Percentiles rank a stretch among this genome's conserved stretches.
These are phyloP conservation scores for Loriculus beryllinus DNA, from an alignment of 2,797 vertebrate genomes.

Conservation along the genomic window DNA sequence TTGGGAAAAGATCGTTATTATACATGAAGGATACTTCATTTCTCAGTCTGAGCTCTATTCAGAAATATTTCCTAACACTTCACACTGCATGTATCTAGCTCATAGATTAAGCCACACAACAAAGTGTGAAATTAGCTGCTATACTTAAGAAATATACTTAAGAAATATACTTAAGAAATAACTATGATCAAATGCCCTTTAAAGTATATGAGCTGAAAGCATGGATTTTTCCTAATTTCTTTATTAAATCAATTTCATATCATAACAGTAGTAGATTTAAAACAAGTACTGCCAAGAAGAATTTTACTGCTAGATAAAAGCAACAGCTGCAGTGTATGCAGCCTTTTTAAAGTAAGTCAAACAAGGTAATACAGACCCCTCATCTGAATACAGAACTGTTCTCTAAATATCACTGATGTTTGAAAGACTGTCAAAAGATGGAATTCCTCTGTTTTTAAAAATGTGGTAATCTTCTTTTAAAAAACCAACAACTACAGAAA, in stretches of 20 bases:
- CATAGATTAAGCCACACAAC: neutral
- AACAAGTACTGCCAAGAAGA: neutral
- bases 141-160: neutral
- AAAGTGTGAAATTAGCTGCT: neutral
- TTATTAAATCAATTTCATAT: neutral
- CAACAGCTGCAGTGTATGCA: neutral
- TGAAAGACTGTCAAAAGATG: neutral
- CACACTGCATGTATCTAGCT: neutral
- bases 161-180: neutral
- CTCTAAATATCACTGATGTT: neutral
- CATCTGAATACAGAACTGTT: neutral
- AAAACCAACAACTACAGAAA: neutral
- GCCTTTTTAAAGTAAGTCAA: neutral
- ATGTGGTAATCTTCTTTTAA: neutral
- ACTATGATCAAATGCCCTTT: neutral
- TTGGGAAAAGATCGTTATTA: neutral
- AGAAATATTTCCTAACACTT: neutral
- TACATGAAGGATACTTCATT: neutral
- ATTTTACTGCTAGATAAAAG: neutral
- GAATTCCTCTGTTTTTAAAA: neutral
- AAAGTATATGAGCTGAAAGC: neutral
- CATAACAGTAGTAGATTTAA: neutral
- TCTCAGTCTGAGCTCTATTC: neutral
- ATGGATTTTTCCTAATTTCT: neutral
- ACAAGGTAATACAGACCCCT: neutral